phyloP scores from a whole-genome alignment of 2,797 vertebrate species.

The Monodelphis domestica region DNA sequence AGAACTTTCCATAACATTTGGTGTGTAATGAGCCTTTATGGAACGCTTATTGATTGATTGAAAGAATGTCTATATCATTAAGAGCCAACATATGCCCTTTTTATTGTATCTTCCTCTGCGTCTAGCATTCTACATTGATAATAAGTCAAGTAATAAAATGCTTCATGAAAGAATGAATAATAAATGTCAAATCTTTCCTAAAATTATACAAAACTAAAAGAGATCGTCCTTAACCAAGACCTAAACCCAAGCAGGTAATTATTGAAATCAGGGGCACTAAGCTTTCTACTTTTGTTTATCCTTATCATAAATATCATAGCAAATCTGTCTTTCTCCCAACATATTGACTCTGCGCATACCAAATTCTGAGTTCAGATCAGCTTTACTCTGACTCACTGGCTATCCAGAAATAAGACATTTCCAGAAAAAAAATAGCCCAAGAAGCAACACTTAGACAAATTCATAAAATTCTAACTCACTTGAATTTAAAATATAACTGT shows the following conservation, averaged over 20 bases:
- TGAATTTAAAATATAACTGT: neutral
- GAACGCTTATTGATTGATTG: neutral
- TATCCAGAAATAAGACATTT: neutral
- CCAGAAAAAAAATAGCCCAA: neutral
- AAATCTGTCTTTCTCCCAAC: neutral
- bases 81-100: neutral
- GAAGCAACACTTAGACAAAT: neutral
- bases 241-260: neutral
- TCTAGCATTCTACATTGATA: neutral
- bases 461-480: neutral
- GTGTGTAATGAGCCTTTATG: neutral
- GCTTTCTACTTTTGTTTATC: neutral
- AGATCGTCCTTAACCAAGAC: neutral
- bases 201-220: neutral
- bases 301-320: neutral
- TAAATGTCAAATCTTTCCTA: neutral
- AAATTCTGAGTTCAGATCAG: neutral
- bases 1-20: neutral
- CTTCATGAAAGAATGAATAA: neutral
- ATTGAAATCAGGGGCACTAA: neutral
- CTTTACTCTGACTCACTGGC: neutral
- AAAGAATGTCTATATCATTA: neutral
- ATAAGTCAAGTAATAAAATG: neutral
- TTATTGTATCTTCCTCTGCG: neutral
- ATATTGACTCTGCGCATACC: neutral